Base-by-base conservation (phyloP, 2,113 vertebrate genomes). In the Acanthochromis polyacanthus region DNA sequence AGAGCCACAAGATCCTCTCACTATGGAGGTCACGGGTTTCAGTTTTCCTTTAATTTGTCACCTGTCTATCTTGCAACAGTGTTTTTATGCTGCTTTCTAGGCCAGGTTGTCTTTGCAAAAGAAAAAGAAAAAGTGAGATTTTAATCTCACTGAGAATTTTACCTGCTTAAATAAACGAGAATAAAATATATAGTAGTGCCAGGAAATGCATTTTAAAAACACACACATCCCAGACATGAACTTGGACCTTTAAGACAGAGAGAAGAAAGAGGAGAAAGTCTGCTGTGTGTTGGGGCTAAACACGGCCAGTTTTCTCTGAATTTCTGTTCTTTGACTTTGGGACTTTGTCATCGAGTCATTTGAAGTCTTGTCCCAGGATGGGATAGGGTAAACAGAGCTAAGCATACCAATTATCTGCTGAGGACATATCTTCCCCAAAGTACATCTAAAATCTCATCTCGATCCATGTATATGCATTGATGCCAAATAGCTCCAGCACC, bases 251-350 rank as follows among this genome's bases (percentile, higher is more conserved):
- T 45, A 25, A 61, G 45, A 15, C 16, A 46, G 22, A 62, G 15
- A 43, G 14, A 43, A 15, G 1, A 10, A 48, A 16, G 52, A 55
- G n/a, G n/a, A 51, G n/a, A 22, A 16, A 12, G 52, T 43, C 40
- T 43, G 40, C 12, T 43, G 40, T 43, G 40, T 43, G 40, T 43
- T 3, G 4, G 7, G 19, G 30, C 17, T 43, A 57, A 30, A 19
- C 36, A 67, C 51, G 40, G 58, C 46, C 43, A 38, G 77, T 71
- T 74, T 82, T 40, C 5, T 45, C 7, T 57, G 71, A 43, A 43
- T 43, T 43, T 43, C 40, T 43, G 12, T 43, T 14, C 10, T 66
- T 71, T 72, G 75, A 77, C 71, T 53, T 71, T 81, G 43, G 30
- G 48, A 74, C 48, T 79, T 38, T 43, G 40, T 15, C 3, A 14